Evolutionary conservation across 2,113 vertebrate genomes (phyloP).

Genomic region (Cynoglossus semilaevis): DNA sequence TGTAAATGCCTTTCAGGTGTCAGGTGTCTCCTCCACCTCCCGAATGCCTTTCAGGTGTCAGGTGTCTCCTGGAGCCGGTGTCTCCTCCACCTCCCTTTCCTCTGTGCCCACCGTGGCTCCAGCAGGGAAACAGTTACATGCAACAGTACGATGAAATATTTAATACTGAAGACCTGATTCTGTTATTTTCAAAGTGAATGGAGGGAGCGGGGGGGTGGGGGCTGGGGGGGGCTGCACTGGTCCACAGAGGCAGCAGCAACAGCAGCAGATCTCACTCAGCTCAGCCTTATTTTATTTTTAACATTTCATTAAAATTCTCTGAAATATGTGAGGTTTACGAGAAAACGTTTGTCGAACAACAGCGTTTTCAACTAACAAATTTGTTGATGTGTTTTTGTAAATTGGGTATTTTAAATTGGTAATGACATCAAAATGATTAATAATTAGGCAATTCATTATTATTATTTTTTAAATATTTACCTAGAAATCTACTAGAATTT

Average conservation of each 20-base stretch:
- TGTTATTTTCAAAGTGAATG: slow-evolving; percentile 54
- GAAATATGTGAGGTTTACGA: no score
- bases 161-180: slow-evolving; percentile 44
- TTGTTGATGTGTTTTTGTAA: no score
- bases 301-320: no score
- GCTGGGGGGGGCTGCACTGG: slow-evolving; percentile 2
- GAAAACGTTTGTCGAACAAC: no score
- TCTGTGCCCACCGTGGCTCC: slow-evolving; percentile 31
- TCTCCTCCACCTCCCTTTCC: slow-evolving; percentile 6
- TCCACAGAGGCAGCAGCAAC: slow-evolving; percentile 22
- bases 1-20: slow-evolving; percentile 39
- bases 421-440: no score
- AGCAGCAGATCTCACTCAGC: slow-evolving; percentile 12
- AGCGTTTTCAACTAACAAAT: no score
- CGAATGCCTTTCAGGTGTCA: no score
- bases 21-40: background rate
- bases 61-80: slow-evolving; percentile 16
- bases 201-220: slow-evolving; percentile 26
- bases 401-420: no score
- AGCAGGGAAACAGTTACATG: slow-evolving; percentile 43
- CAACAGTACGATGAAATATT: slow-evolving; percentile 55
- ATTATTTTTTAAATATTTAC: no score
- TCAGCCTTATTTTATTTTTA: slow-evolving; percentile 26
- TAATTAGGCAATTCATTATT: no score
- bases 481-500: no score